phyloP scores from a whole-genome alignment of 2,888 invertebrate species.

The Gibbula magus region DNA sequence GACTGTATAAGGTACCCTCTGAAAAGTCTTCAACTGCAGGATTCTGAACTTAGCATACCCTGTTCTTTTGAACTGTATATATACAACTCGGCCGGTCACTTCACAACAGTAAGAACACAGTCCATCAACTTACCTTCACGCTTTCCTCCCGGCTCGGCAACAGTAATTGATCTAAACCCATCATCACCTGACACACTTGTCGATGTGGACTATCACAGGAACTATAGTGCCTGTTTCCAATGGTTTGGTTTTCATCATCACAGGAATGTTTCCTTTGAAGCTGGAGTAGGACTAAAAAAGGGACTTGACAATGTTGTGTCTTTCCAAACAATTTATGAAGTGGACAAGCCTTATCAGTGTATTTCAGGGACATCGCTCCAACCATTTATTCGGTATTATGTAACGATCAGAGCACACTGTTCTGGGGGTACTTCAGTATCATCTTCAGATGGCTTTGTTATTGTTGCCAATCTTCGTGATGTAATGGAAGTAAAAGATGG shows the following conservation, averaged over 20 bases:
- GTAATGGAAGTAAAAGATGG: neutral
- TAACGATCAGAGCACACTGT: neutral
- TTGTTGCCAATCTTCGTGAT: neutral
- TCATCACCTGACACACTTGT: neutral
- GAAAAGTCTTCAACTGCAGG: slow-evolving; percentile 16
- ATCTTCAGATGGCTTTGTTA: slow-evolving; percentile 17
- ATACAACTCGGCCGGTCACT: slow-evolving; percentile 49
- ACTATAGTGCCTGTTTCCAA: neutral
- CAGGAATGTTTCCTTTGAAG: neutral
- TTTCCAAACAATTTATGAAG: neutral
- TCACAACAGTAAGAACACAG: slow-evolving; percentile 29
- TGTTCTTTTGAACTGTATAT: slow-evolving; percentile 35
- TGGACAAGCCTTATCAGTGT: neutral
- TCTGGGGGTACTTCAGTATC: neutral
- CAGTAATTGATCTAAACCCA: slow-evolving; percentile 39
- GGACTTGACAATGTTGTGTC: neutral
- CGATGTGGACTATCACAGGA: neutral
- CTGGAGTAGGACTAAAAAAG: neutral
- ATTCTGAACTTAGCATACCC: neutral
- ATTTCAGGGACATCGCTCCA: neutral
- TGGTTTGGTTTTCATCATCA: slow-evolving; percentile 13
- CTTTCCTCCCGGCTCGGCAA: slow-evolving; percentile 38
- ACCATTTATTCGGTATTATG: neutral
- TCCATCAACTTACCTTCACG: slow-evolving; percentile 38
- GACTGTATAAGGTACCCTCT: neutral